phyloP scores from a whole-genome alignment of 2,888 invertebrate species.

The Epirrhoe tristata region DNA sequence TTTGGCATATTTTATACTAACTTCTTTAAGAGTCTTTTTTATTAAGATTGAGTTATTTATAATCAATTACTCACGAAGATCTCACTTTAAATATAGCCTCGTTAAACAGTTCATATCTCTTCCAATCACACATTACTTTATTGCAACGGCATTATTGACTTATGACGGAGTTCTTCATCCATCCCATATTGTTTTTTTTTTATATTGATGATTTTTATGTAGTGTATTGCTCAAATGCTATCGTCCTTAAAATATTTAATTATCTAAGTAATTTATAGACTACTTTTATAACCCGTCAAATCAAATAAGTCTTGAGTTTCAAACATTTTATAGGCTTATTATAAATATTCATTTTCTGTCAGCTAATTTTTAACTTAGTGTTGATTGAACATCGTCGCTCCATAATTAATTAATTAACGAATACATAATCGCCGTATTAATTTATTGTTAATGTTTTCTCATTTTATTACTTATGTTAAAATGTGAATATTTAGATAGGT shows the following conservation, averaged over 20 bases:
- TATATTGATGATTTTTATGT: constrained; percentile 52
- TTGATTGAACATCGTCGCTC: constrained; percentile 75
- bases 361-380: constrained; percentile 72
- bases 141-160: not conserved
- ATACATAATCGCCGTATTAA: constrained; percentile 71
- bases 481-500: constrained; percentile 67
- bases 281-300: constrained; percentile 58
- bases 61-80: too few relatives aligned
- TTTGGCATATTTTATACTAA: too few relatives aligned
- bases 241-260: constrained; percentile 62
- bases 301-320: constrained; percentile 60
- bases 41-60: too few relatives aligned
- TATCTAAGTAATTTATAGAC: constrained; percentile 66
- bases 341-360: constrained; percentile 73
- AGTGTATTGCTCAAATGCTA: constrained; percentile 57
- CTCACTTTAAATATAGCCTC: too few relatives aligned
- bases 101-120: too few relatives aligned
- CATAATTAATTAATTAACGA: constrained; percentile 79
- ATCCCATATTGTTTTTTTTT: not conserved
- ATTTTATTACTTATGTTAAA: constrained; percentile 67
- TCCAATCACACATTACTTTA: too few relatives aligned
- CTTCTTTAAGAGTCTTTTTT: too few relatives aligned
- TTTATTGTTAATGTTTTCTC: constrained; percentile 68
- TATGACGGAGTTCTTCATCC: constrained; percentile 8
- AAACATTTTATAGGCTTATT: constrained; percentile 47